phyloP scores from a whole-genome alignment of 2,113 vertebrate genomes.

The Arenaria interpres region DNA sequence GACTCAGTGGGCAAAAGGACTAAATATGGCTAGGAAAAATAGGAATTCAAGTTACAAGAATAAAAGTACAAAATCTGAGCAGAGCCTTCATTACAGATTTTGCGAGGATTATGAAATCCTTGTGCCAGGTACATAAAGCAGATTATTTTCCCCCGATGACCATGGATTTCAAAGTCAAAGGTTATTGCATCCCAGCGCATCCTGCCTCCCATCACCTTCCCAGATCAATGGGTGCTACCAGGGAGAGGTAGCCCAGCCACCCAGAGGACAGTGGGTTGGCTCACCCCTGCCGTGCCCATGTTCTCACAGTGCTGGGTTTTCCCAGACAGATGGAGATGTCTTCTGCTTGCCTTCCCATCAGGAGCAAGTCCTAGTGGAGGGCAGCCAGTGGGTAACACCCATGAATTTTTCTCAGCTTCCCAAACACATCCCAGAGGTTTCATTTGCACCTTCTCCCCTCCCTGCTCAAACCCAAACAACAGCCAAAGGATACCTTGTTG shows the following conservation, averaged over 20 bases:
- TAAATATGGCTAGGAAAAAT: not conserved
- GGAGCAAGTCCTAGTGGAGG: not conserved
- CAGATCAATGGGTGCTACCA: fast-evolving
- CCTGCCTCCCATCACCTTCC: not conserved
- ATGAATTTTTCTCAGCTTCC: not conserved
- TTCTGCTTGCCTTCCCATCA: not conserved
- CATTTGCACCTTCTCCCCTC: not conserved
- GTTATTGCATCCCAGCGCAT: fast-evolving
- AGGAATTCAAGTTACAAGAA: not conserved
- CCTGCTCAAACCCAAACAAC: not conserved
- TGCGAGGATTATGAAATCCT: not conserved
- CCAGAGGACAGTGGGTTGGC: not conserved
- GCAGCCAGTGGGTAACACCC: too few species aligned
- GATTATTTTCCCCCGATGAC: not conserved
- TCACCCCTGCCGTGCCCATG: fast-evolving
- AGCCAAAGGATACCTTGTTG: not conserved
- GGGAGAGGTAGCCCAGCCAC: too few species aligned
- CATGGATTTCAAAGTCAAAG: too few species aligned
- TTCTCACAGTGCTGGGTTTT: fast-evolving
- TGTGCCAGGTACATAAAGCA: not conserved
- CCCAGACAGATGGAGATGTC: fast-evolving
- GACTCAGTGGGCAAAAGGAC: not conserved
- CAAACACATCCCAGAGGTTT: not conserved
- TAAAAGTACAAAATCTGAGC: not conserved
- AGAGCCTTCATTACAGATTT: not conserved